phyloP scores from a whole-genome alignment of 2,113 vertebrate genomes.

The Phaethon lepturus region DNA sequence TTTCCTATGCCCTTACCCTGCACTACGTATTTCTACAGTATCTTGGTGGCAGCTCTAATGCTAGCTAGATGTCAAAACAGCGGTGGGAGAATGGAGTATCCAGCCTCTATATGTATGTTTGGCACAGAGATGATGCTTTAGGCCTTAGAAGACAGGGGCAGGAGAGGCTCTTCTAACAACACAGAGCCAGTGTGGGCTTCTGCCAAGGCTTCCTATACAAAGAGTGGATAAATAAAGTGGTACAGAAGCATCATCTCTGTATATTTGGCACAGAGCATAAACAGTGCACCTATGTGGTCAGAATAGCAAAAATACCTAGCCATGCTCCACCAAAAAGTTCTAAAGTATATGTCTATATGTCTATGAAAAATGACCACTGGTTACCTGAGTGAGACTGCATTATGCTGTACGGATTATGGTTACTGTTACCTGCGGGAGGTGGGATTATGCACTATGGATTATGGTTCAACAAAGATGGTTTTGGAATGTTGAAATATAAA shows the following conservation, averaged over 20 bases:
- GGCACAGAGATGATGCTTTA: background rate
- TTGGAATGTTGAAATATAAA: background rate
- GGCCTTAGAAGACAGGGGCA: background rate
- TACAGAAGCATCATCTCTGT: background rate
- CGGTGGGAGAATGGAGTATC: background rate
- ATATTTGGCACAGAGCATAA: background rate
- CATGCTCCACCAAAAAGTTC: background rate
- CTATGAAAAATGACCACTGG: background rate
- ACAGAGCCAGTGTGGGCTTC: background rate
- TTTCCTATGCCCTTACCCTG: background rate
- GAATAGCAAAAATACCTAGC: background rate
- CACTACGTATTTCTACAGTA: accelerated
- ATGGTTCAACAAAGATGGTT: background rate
- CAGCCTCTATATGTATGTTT: no score
- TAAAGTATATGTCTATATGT: background rate
- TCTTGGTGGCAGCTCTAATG: background rate
- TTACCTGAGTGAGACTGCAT: background rate
- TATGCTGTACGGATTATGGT: background rate
- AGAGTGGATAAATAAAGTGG: background rate
- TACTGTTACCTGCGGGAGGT: background rate
- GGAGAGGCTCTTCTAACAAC: background rate
- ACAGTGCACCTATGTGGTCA: background rate
- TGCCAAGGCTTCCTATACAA: background rate
- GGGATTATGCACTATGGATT: background rate
- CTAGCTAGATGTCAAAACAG: background rate